Base-by-base conservation (phyloP, 2,797 vertebrate species). In the Chloroceryle amazona region DNA sequence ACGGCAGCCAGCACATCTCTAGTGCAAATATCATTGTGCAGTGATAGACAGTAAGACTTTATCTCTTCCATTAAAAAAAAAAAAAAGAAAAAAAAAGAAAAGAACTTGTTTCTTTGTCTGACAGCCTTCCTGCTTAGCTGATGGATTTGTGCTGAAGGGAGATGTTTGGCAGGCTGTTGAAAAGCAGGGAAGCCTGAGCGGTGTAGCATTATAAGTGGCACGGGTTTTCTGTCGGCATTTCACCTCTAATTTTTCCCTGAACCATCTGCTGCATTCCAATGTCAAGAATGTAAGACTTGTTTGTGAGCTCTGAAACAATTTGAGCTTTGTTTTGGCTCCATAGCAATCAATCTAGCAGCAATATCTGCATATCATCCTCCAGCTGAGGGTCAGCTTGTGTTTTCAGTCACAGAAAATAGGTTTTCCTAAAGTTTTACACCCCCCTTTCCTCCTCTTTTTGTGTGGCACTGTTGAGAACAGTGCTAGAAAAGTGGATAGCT, bases 261-360 rank as follows among this genome's bases (percentile, higher is more conserved):
- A 90, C 95, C 96, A 96, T 97, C 96, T 96, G 96, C 93, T 93
- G 81, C 96, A 76, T 97, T 97, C 95, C 93, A 84, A 55, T 39
- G 74, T 90, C 78, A 66, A 55, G 95, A 94, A 95, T 94, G 89
- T 60, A 13, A 84, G 95, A 4, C 67, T 90, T 96, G 91, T 93
- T 97, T 96, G 92, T 95, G 93, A 94, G 79, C 89, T 83, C 65
- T 63, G 84, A 81, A 94, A 96, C 94, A 95, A 94, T 95, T 21
- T 94, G 75, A 87, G 92, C 96, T 96, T 97, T 97, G 89, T 96
- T 52, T 68, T 85, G 68, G 71, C 79, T 89, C 84, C 8, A 0
- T 79, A 60, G 90, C 91, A 92, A 81, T 93, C 90, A 54, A 49
- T 95, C 74, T 85, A 54, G 68, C 92, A 51, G 75, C 61, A 22